A percentile compares a stretch with the other conserved stretches of the same genome.
Conservation (phyloP, 2,888 invertebrate genomes). For the Amphipyra berbera region DNA sequence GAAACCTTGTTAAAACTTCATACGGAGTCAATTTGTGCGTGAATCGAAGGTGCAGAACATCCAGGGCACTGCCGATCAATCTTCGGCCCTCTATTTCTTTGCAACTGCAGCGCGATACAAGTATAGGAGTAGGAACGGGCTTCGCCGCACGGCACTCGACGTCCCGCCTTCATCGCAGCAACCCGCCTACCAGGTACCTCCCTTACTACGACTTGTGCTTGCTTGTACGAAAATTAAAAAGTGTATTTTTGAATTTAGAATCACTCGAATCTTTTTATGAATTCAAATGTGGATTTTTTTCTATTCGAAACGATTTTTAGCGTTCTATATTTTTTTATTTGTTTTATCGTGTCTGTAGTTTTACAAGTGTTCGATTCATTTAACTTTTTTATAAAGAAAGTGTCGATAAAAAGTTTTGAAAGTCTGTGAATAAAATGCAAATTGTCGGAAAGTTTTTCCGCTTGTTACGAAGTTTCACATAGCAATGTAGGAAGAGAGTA, state of each 20-base stretch:
- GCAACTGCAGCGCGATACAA: slow-evolving; percentile 72
- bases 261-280: not conserved
- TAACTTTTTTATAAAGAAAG: slow-evolving; percentile 17
- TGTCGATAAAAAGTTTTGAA: slow-evolving; percentile 31
- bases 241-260: slow-evolving; percentile 31
- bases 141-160: slow-evolving; percentile 63
- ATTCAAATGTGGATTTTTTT: not conserved
- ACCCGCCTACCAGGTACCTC: slow-evolving; percentile 70
- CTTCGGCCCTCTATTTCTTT: slow-evolving; percentile 68
- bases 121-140: slow-evolving; percentile 52
- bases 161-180: slow-evolving; percentile 70
- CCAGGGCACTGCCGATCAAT: slow-evolving; percentile 73
- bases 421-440: slow-evolving; percentile 2
- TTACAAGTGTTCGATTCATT: slow-evolving; percentile 26
- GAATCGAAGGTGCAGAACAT: slow-evolving; percentile 62
- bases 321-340: not conserved
- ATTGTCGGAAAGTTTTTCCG: not conserved
- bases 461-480: slow-evolving; percentile 22
- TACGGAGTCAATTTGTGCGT: slow-evolving; percentile 66
- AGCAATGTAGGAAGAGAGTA: not conserved
- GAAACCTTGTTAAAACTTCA: slow-evolving; percentile 60
- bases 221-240: slow-evolving; percentile 40
- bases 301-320: not conserved
- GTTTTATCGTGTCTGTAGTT: slow-evolving; percentile 8
- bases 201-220: slow-evolving; percentile 35